These are phyloP conservation scores for Elephantulus edwardii DNA, from an alignment of 2,113 vertebrate species.

Conservation along the genomic window DNA sequence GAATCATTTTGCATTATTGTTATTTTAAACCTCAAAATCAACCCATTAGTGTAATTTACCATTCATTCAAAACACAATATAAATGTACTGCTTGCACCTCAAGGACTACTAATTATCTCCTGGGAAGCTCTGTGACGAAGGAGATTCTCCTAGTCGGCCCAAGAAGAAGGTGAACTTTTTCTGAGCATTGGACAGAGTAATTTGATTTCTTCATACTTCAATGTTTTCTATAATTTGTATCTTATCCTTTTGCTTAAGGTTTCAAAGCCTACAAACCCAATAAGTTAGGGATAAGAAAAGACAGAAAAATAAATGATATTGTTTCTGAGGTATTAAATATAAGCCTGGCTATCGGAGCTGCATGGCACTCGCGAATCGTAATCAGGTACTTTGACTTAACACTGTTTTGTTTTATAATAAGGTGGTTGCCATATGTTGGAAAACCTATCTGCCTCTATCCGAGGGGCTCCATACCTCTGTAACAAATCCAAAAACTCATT, in stretches of 20 bases:
- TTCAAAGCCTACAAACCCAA: constrained; percentile 90
- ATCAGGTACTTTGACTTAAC: constrained; percentile 99
- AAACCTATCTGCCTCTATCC: constrained; percentile 86
- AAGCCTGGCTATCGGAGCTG: constrained; percentile 92
- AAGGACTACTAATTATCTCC: constrained; percentile 83
- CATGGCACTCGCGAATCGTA: constrained; percentile 96
- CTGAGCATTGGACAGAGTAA: constrained; percentile 78
- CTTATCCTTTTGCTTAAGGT: constrained; percentile 94
- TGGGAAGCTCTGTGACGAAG: constrained; percentile 72
- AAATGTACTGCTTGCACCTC: constrained; percentile 57
- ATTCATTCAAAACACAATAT: constrained; percentile 60
- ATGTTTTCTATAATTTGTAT: constrained; percentile 88
- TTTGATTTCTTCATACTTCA: constrained; percentile 85
- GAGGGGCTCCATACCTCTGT: constrained; percentile 87
- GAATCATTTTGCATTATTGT: constrained; percentile 43
- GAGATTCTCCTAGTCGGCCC: constrained; percentile 67
- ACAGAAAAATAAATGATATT: constrained; percentile 98
- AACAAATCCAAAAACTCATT: constrained; percentile 92
- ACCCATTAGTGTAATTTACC: constrained; percentile 74
- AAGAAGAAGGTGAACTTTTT: constrained; percentile 71
- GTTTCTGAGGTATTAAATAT: constrained; percentile 96
- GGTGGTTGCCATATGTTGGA: constrained; percentile 91
- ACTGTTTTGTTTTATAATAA: constrained; percentile 90
- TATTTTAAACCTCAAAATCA: constrained; percentile 77
- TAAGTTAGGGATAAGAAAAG: constrained; percentile 95